Base-by-base conservation (phyloP, 2,113 vertebrate genomes). In the Sinocyclocheilus anshuiensis region DNA sequence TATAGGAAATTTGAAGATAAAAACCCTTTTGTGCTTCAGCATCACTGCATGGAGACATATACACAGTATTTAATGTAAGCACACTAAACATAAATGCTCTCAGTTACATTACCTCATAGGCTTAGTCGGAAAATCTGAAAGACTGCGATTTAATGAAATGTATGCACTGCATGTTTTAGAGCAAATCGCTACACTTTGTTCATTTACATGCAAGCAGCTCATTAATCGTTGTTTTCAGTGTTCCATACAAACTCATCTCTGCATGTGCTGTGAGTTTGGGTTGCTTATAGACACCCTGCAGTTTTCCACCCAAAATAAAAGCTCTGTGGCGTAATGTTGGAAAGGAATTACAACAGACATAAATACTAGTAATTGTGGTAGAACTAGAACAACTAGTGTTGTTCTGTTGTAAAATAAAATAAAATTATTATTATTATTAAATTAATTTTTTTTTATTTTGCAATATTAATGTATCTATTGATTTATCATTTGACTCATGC, bases 371-470 rank as follows among this genome's bases (percentile, higher is more conserved):
- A 59, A 10, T 53, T 33, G 29, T 33, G 29, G 2, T 33, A 33
- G 2, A 33, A 33, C 29, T 33, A 33, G 29, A 33, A 33, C 29
- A 33, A 33, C 2, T 9, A 26, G 4, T 63, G 59, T 26, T 26
- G 61, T 29, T 67, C 26, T 69, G 65, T 69, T 33, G 26, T 69
- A 33, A 69, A 69, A 69, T 69, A 22, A 59, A 69, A 69, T 69
- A 22, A 22, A 59, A 59, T 65, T 0, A 67, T 16, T 33, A 33
- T 18, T 18, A 69, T 33, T 3, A 29, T 33, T 67, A 8, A 3
- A 33, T 16, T 33, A 2, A 15, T 15, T 65, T 26, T 15, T 26
- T 67, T 63, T 65, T 67, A 33, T 69, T 36, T 36, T 36, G 67
- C 29, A 20, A 16, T 71, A 36, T 3, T 69, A 36, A 29, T 67